Evolutionary conservation across 2,113 vertebrate genomes (phyloP).

Genomic region (Pituophis catenifer): DNA sequence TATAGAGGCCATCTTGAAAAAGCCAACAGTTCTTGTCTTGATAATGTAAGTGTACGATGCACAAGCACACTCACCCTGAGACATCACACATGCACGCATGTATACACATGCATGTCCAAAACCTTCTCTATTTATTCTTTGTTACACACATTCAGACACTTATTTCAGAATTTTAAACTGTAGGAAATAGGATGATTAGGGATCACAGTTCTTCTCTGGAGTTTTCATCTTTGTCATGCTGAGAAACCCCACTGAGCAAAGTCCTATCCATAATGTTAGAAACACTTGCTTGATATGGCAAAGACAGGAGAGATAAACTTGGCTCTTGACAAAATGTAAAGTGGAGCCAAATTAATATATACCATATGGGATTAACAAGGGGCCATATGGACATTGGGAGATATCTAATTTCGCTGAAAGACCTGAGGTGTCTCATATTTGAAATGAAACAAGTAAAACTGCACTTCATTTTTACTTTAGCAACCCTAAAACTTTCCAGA

Average conservation of each 20-base stretch:
- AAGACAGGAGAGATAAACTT: not conserved
- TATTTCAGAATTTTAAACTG: not conserved
- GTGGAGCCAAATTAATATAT: slow-evolving; percentile 3
- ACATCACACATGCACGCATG: not conserved
- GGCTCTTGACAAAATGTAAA: slow-evolving; percentile 2
- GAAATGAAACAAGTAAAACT: not conserved
- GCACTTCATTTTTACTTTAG: not conserved
- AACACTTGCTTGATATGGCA: not conserved
- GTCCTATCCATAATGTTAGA: not conserved
- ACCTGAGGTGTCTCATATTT: not conserved
- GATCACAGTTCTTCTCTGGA: not conserved
- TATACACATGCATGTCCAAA: not conserved
- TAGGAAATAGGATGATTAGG: not conserved
- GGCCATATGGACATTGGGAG: not conserved
- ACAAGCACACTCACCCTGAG: not conserved
- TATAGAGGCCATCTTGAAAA: not conserved
- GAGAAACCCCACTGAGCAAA: not conserved
- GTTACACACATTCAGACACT: not conserved
- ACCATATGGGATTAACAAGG: slow-evolving; percentile 2
- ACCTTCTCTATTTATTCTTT: not conserved
- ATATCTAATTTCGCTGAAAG: not conserved
- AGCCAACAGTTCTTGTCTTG: not conserved
- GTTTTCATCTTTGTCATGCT: not conserved
- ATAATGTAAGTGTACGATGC: not conserved
- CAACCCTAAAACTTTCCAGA: not conserved